Conservation (phyloP, 2,888 invertebrate species). For the Melanchra persicariae region DNA sequence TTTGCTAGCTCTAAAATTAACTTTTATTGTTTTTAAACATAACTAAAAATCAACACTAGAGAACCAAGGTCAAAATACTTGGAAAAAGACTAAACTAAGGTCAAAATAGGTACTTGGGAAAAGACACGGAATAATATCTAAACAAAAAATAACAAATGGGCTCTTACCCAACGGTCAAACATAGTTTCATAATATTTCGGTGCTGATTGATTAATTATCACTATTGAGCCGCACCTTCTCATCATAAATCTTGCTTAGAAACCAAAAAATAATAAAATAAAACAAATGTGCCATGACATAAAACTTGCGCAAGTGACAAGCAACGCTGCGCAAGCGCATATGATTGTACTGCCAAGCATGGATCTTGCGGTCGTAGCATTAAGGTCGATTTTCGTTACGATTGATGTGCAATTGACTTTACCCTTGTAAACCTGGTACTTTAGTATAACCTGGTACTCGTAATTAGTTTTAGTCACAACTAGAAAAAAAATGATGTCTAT, state of each 20-base stretch:
- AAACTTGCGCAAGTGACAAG: constrained; percentile 15
- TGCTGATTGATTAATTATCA: constrained; percentile 3
- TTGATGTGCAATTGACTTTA: not conserved
- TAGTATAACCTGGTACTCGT: too few species aligned
- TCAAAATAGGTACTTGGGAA: not conserved
- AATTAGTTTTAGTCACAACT: too few species aligned
- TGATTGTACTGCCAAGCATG: not conserved
- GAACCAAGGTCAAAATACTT: not conserved
- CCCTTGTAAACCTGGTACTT: too few species aligned
- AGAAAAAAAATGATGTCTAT: not conserved
- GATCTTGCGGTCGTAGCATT: not conserved
- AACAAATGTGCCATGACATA: not conserved
- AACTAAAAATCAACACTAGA: constrained; percentile 18
- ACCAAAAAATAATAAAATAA: constrained; percentile 12
- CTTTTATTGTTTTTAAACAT: constrained; percentile 8
- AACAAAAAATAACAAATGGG: constrained; percentile 3
- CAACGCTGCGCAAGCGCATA: not conserved
- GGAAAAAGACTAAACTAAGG: not conserved
- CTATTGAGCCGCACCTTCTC: not conserved
- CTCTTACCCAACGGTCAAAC: constrained; percentile 5
- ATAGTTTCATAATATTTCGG: constrained; percentile 28
- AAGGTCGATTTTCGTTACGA: not conserved
- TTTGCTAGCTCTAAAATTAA: constrained; percentile 6
- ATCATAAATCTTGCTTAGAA: not conserved
- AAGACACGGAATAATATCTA: constrained; percentile 11